These are phyloP conservation scores for Lophotriccus pileatus DNA, from an alignment of 2,797 vertebrate genomes.

Conservation along the genomic window DNA sequence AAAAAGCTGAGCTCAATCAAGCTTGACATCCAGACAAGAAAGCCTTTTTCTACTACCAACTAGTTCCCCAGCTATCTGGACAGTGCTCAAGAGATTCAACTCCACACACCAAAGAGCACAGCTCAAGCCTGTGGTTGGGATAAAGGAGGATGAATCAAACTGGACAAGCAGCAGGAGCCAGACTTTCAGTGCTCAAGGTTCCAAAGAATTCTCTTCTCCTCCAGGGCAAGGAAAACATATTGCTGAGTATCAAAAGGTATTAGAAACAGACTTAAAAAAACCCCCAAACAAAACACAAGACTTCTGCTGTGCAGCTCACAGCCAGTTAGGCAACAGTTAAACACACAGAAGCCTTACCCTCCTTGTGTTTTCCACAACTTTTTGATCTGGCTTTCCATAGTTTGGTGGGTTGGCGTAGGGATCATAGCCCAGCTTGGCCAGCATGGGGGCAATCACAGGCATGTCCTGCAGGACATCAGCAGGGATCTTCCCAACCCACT, in stretches of 20 bases:
- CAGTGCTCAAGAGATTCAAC: neutral
- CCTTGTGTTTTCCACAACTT: slow-evolving; percentile 94
- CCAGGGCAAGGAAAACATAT: neutral
- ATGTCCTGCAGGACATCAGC: slow-evolving; percentile 92
- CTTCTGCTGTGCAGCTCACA: neutral
- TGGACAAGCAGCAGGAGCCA: neutral
- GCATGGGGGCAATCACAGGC: slow-evolving; percentile 93
- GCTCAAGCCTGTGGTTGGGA: neutral
- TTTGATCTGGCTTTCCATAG: slow-evolving; percentile 91
- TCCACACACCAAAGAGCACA: neutral
- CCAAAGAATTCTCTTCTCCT: neutral
- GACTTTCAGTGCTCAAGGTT: neutral
- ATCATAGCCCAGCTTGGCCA: slow-evolving; percentile 92
- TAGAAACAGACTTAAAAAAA: neutral
- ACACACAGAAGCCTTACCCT: slow-evolving; percentile 82
- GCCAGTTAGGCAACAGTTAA: fast-evolving
- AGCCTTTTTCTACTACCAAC: neutral
- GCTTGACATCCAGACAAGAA: neutral
- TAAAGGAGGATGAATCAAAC: neutral
- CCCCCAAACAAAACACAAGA: fast-evolving
- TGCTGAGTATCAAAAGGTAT: neutral
- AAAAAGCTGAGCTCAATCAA: neutral
- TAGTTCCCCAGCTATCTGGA: neutral
- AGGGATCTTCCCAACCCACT: slow-evolving; percentile 98
- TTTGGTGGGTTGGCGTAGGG: slow-evolving; percentile 95